phyloP scores from a whole-genome alignment of 92 coral and sea anemone species.

The Porites rus region DNA sequence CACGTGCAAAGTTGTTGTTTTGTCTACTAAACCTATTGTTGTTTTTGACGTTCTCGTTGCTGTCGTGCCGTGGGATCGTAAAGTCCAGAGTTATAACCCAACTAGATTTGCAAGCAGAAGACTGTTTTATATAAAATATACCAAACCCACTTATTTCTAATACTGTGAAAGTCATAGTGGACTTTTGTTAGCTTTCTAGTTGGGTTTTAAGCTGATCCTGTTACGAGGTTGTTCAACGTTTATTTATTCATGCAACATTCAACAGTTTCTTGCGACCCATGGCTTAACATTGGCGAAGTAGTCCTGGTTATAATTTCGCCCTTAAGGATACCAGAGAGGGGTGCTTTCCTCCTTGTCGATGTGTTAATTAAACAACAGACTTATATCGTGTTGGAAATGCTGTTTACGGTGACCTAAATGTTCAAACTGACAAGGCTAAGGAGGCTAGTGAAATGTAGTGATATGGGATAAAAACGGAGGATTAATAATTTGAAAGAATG shows the following conservation, averaged over 20 bases:
- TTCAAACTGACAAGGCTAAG: slow-evolving; percentile 33
- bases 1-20: no score
- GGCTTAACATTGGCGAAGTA: background rate
- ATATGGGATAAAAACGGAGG: slow-evolving; percentile 4
- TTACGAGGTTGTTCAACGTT: background rate
- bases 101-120: no score
- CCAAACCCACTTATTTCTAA: background rate
- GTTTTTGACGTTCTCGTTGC: no score
- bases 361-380: background rate
- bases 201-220: background rate
- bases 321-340: slow-evolving; percentile 1
- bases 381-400: slow-evolving; percentile 2
- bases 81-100: no score
- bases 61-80: no score
- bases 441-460: slow-evolving; percentile 8
- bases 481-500: slow-evolving; percentile 21
- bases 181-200: background rate
- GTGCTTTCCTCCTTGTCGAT: background rate
- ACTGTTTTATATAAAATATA: background rate
- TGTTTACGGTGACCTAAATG: slow-evolving; percentile 13
- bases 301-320: slow-evolving; percentile 1
- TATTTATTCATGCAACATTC: slow-evolving; percentile 11
- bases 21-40: no score
- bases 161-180: background rate
- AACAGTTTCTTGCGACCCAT: background rate